A percentile compares a stretch with the other conserved stretches of the same genome.
phyloP scores from a whole-genome alignment of 2,113 vertebrate genomes.

The Geococcyx californianus region DNA sequence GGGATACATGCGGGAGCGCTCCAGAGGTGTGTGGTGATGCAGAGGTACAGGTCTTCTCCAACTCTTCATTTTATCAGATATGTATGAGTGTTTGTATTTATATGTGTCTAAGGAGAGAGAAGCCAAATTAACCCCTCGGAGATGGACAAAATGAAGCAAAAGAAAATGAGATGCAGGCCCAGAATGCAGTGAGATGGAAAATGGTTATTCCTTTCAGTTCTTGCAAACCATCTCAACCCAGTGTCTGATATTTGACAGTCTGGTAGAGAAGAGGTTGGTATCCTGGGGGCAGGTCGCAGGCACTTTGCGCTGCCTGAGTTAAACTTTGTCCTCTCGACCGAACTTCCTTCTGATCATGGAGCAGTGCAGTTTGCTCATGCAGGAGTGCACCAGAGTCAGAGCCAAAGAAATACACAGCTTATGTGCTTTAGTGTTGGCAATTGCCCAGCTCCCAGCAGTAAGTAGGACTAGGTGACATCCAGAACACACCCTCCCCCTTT shows the following conservation, averaged over 20 bases:
- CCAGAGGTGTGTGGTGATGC: not conserved
- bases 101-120: too few species aligned
- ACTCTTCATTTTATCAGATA: not conserved
- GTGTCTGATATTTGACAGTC: fast-evolving
- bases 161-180: too few species aligned
- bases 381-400: not conserved
- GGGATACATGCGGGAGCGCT: not conserved
- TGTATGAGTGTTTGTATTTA: too few species aligned
- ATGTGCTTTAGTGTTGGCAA: not conserved
- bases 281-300: not conserved
- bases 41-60: not conserved
- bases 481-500: too few species aligned
- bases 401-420: not conserved
- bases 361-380: not conserved
- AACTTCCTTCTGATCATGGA: not conserved
- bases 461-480: not conserved
- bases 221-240: not conserved
- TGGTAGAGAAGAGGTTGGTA: not conserved
- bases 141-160: too few species aligned
- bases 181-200: not conserved
- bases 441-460: not conserved
- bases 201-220: not conserved
- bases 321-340: not conserved
- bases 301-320: not conserved
- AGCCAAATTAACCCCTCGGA: too few species aligned